These are phyloP conservation scores for Tetragonula clypearis DNA, from an alignment of 1,140 invertebrate species.

Conservation along the genomic window DNA sequence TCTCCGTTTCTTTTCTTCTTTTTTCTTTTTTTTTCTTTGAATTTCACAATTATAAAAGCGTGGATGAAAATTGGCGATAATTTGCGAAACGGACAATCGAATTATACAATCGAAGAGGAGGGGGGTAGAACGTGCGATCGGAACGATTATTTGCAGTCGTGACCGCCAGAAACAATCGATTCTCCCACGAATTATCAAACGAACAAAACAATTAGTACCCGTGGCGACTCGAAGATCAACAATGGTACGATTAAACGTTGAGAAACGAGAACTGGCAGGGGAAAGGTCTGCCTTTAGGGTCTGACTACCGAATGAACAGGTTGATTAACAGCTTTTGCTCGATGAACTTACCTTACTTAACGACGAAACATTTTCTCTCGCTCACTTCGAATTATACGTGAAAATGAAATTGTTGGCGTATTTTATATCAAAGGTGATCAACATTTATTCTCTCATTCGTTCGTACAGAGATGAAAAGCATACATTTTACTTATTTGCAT, in stretches of 20 bases:
- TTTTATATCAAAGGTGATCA: too few species aligned
- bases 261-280: neutral
- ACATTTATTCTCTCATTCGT: too few species aligned
- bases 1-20: too few species aligned
- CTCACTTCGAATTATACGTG: neutral
- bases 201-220: slow-evolving; percentile 10
- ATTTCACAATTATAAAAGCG: neutral
- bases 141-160: neutral
- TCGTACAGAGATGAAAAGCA: too few species aligned
- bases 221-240: neutral
- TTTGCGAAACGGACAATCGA: neutral
- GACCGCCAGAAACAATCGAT: neutral
- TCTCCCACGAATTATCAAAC: slow-evolving; percentile 1
- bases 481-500: too few species aligned
- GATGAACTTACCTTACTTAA: neutral
- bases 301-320: neutral
- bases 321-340: neutral
- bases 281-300: neutral
- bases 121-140: neutral
- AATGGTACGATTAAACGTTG: slow-evolving; percentile 11
- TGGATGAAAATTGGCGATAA: neutral
- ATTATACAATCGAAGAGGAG: neutral
- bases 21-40: too few species aligned
- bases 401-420: too few species aligned
- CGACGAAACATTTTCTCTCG: neutral